These are phyloP conservation scores for Dromiciops gliroides DNA, from an alignment of 2,113 vertebrate species.

Conservation along the genomic window DNA sequence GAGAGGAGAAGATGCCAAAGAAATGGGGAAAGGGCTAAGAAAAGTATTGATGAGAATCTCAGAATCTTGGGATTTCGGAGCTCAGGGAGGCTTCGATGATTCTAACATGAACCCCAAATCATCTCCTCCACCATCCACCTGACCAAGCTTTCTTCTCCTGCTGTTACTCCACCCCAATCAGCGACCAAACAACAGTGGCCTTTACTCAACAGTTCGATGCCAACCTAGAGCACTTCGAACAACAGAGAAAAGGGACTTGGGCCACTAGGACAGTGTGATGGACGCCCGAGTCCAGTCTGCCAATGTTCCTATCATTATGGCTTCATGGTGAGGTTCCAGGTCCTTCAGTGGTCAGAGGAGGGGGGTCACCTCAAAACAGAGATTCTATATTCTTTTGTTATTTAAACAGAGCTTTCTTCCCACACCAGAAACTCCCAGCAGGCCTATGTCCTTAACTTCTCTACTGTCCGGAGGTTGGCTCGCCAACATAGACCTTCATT, in stretches of 20 bases:
- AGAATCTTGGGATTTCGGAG: not conserved
- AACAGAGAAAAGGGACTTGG: not conserved
- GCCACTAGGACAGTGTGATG: not conserved
- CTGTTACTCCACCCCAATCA: not conserved
- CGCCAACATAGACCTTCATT: not conserved
- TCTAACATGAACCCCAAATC: not conserved
- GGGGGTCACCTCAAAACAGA: not conserved
- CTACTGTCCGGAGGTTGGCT: not conserved
- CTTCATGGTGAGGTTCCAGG: not conserved
- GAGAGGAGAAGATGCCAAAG: not conserved
- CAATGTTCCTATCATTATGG: not conserved
- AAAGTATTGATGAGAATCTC: not conserved
- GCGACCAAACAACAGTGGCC: not conserved
- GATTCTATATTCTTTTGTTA: not conserved
- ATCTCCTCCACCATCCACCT: not conserved
- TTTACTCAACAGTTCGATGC: not conserved
- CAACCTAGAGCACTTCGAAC: not conserved
- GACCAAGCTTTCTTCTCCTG: not conserved
- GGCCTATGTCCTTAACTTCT: too few relatives aligned
- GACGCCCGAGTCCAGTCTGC: not conserved
- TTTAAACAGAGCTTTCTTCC: not conserved
- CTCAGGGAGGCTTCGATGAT: not conserved
- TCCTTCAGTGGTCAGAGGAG: not conserved
- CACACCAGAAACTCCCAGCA: too few relatives aligned
- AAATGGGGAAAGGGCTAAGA: not conserved